A percentile compares a stretch with the other conserved stretches of the same genome.
phyloP scores from a whole-genome alignment of 2,797 vertebrate genomes.

The Sciurus vulgaris region DNA sequence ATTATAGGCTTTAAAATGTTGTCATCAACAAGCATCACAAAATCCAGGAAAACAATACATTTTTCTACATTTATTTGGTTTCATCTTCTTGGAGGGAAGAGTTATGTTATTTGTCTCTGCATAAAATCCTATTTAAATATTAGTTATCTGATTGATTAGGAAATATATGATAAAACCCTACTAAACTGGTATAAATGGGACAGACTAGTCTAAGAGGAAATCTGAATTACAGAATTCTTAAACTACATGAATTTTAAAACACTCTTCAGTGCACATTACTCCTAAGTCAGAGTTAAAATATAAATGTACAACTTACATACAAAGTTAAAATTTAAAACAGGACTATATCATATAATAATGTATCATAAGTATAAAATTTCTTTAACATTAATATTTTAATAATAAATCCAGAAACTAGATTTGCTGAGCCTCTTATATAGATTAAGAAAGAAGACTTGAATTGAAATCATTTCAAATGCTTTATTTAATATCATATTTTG shows the following conservation, averaged over 20 bases:
- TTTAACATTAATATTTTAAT: conserved; percentile 37
- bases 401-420: neutral
- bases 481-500: conserved; percentile 58
- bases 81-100: neutral
- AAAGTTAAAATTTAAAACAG: conserved; percentile 45
- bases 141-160: neutral
- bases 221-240: conserved; percentile 11
- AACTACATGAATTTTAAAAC: conserved; percentile 43
- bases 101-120: neutral
- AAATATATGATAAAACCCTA: neutral
- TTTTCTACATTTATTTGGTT: neutral
- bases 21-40: neutral
- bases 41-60: neutral
- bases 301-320: conserved; percentile 28
- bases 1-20: neutral
- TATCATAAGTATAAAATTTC: conserved; percentile 25
- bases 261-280: neutral
- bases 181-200: neutral
- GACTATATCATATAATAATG: neutral
- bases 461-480: conserved; percentile 41
- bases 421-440: conserved; percentile 24
- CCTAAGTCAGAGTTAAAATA: conserved; percentile 4
- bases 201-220: neutral
- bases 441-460: conserved; percentile 4
- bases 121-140: neutral